phyloP scores from a whole-genome alignment of 2,797 vertebrate genomes.

The Crocidura indochinensis region DNA sequence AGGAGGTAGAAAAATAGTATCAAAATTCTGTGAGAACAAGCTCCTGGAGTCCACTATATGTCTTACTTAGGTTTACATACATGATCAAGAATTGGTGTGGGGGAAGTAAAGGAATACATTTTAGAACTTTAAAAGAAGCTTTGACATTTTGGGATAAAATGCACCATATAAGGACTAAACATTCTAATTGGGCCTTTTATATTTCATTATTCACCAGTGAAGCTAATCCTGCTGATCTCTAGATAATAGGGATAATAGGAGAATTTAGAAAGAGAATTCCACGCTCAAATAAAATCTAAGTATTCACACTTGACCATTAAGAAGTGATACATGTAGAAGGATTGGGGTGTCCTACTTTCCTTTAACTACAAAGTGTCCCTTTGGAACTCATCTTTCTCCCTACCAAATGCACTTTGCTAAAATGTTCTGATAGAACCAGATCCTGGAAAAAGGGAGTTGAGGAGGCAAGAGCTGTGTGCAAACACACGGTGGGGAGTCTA shows the following conservation, averaged over 20 bases:
- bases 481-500: constrained; percentile 78
- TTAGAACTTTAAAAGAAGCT: constrained; percentile 33
- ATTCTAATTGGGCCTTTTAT: constrained; percentile 66
- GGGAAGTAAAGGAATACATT: not conserved
- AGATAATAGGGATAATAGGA: constrained; percentile 78
- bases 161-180: constrained; percentile 30
- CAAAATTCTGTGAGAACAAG: not conserved
- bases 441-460: constrained; percentile 26
- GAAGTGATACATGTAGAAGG: constrained; percentile 11
- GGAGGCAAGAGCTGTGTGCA: constrained; percentile 69
- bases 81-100: not conserved
- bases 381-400: constrained; percentile 62
- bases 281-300: constrained; percentile 40
- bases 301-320: constrained; percentile 45
- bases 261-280: constrained; percentile 74
- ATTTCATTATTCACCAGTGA: constrained; percentile 65
- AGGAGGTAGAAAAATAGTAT: not conserved
- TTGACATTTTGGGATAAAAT: constrained; percentile 70
- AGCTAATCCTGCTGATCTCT: constrained; percentile 71
- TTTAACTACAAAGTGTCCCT: constrained; percentile 66
- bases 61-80: not conserved
- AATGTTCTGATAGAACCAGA: constrained; percentile 70
- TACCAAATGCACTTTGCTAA: constrained; percentile 61
- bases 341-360: constrained; percentile 59
- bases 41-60: not conserved